Conservation (phyloP, 2,888 invertebrate species). For the Aproaerema taeniolella region DNA sequence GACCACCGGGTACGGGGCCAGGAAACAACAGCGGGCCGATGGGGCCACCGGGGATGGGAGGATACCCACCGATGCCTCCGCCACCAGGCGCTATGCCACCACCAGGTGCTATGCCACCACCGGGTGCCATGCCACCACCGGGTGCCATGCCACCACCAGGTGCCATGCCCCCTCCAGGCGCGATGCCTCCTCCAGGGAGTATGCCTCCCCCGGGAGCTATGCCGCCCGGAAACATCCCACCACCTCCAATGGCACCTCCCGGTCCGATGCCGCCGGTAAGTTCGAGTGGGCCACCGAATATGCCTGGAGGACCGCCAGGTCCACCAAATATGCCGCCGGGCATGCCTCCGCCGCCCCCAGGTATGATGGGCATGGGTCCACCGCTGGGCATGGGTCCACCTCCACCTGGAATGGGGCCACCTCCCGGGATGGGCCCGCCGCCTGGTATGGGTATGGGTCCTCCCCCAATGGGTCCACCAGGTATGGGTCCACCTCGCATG, state of each 20-base stretch:
- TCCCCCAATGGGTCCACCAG: conserved; percentile 37
- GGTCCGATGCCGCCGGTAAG: conserved; percentile 45
- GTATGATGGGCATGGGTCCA: conserved; percentile 32
- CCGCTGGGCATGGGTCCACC: conserved; percentile 30
- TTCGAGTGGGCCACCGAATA: conserved; percentile 33
- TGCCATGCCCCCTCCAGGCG: conserved; percentile 38
- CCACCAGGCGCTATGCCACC: conserved; percentile 47
- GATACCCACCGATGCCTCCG: conserved; percentile 51
- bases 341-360: conserved; percentile 35
- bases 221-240: conserved; percentile 30
- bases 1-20: conserved; percentile 60
- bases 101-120: conserved; percentile 40
- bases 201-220: conserved; percentile 36
- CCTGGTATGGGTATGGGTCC: conserved; percentile 32
- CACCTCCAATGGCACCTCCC: conserved; percentile 35
- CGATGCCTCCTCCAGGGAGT: conserved; percentile 49
- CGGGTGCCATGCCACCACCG: conserved; percentile 28
- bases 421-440: conserved; percentile 29
- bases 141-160: conserved; percentile 41
- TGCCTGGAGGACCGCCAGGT: conserved; percentile 30
- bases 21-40: conserved; percentile 46
- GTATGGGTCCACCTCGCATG: conserved; percentile 35
- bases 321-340: conserved; percentile 31
- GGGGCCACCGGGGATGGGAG: conserved; percentile 44
- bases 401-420: conserved; percentile 36